phyloP scores from a whole-genome alignment of 2,797 vertebrate genomes.

The Loris lydekkerianus region DNA sequence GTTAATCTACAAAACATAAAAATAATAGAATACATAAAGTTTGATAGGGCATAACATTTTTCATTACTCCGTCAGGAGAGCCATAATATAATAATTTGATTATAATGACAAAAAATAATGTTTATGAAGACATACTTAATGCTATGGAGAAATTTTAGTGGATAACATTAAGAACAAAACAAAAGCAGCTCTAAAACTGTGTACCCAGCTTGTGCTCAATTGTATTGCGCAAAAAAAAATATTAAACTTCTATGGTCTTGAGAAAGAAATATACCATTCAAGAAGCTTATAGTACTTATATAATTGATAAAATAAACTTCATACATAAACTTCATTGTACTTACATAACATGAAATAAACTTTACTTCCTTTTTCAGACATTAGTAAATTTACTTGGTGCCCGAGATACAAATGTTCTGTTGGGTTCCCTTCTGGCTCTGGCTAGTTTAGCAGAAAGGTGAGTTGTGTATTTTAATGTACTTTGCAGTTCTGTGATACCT shows the following conservation, averaged over 20 bases:
- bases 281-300: not conserved
- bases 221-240: not conserved
- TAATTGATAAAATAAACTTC: constrained; percentile 21
- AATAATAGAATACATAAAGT: not conserved
- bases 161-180: not conserved
- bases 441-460: constrained; percentile 94
- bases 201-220: not conserved
- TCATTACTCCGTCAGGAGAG: constrained; percentile 4
- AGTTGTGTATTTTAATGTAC: constrained; percentile 56
- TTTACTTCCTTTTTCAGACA: constrained; percentile 88
- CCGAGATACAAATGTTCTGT: constrained; percentile 91
- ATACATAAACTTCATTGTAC: not conserved
- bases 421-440: constrained; percentile 93
- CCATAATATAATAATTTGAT: not conserved
- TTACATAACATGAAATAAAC: not conserved
- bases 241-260: not conserved
- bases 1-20: not conserved
- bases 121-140: constrained; percentile 49
- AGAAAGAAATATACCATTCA: not conserved
- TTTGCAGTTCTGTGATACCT: not conserved
- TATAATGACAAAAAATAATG: not conserved
- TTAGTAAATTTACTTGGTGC: constrained; percentile 93
- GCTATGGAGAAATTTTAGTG: not conserved
- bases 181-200: not conserved
- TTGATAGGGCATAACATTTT: not conserved